Percentiles rank a stretch among this genome's conserved stretches.
phyloP scores from a whole-genome alignment of 2,113 vertebrate genomes.

The Paradoxurus hermaphroditus region DNA sequence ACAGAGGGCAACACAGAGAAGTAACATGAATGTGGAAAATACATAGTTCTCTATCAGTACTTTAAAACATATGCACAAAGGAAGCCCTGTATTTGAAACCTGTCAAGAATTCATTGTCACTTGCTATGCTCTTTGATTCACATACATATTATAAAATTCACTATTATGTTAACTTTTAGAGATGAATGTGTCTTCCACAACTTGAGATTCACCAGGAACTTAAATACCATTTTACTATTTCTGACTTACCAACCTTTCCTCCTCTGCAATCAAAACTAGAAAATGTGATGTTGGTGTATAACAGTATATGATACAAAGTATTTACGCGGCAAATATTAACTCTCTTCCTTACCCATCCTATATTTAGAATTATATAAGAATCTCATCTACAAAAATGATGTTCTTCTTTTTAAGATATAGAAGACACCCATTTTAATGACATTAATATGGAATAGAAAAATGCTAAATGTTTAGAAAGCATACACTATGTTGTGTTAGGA shows the following conservation, averaged over 20 bases:
- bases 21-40: neutral
- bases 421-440: neutral
- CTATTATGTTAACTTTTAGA: neutral
- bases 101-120: neutral
- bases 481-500: neutral
- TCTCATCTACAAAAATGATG: neutral
- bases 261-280: neutral
- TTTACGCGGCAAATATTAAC: neutral
- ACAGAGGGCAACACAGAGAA: neutral
- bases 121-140: neutral
- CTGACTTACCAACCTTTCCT: constrained; percentile 3
- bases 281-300: neutral
- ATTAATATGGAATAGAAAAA: neutral
- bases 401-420: neutral
- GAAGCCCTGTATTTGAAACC: neutral
- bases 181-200: neutral
- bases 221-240: constrained; percentile 51
- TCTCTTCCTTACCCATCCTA: neutral
- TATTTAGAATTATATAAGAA: neutral
- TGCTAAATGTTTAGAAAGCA: neutral
- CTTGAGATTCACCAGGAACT: neutral
- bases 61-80: neutral
- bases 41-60: neutral
- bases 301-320: neutral
- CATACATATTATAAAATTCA: neutral